Percentiles rank a stretch among this genome's conserved stretches.
These are phyloP conservation scores for Stomatorhinus walkeri DNA, from an alignment of 2,797 vertebrate genomes.

Conservation along the genomic window DNA sequence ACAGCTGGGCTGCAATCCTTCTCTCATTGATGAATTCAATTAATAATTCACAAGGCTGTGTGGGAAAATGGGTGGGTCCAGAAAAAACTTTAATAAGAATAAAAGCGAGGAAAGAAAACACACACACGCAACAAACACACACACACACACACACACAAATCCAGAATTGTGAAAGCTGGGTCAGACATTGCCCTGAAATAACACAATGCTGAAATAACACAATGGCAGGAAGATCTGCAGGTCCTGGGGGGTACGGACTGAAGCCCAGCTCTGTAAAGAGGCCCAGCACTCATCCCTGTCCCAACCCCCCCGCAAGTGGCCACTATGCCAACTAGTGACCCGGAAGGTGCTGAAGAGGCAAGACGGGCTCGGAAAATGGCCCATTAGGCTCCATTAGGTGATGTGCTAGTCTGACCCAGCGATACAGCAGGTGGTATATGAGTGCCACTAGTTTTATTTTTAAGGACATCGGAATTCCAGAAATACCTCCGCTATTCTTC, in stretches of 20 bases:
- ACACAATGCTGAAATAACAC: background rate
- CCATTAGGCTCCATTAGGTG: constrained; percentile 55
- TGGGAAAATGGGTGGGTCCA: background rate
- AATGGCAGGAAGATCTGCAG: background rate
- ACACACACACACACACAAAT: constrained; percentile 11
- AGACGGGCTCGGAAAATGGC: constrained; percentile 37
- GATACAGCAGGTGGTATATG: constrained; percentile 42
- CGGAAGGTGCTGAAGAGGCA: constrained; percentile 48
- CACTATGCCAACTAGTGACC: constrained; percentile 52
- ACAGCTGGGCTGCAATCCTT: constrained; percentile 18
- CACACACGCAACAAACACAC: background rate
- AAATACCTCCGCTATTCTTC: background rate
- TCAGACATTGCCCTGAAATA: background rate
- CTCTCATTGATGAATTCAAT: constrained; percentile 25
- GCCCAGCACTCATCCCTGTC: background rate
- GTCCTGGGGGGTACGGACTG: background rate
- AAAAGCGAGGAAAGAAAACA: background rate
- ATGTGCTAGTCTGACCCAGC: constrained; percentile 32
- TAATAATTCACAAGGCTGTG: constrained; percentile 20
- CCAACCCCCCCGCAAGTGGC: constrained; percentile 36
- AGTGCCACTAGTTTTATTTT: background rate
- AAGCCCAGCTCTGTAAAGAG: background rate
- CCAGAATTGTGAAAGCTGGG: background rate
- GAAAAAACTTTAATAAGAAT: constrained; percentile 12
- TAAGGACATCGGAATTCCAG: background rate